Conservation (phyloP, 2,113 vertebrate species). For the Lycocorax pyrrhopterus region DNA sequence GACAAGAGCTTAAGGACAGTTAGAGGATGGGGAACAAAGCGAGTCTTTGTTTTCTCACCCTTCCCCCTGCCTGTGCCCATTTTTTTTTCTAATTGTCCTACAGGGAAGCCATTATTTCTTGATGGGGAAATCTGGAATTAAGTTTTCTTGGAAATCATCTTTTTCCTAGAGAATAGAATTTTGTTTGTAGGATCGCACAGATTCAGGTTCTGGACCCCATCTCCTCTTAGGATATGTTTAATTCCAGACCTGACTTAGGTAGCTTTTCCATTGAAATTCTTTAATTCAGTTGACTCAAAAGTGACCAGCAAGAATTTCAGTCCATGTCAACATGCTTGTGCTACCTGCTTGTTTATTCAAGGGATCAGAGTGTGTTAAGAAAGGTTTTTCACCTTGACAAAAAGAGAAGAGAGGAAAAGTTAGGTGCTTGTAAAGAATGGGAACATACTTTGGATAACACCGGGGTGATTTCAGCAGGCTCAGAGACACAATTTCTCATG, state of each 20-base stretch:
- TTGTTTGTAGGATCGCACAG: neutral
- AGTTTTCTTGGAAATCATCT: neutral
- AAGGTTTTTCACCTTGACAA: neutral
- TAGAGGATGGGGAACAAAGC: neutral
- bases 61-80: neutral
- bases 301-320: neutral
- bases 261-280: neutral
- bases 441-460: neutral
- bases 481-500: accelerated
- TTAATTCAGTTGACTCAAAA: neutral
- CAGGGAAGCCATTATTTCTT: neutral
- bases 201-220: neutral
- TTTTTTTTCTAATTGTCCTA: neutral
- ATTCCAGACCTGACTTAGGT: neutral
- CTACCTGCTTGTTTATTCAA: neutral
- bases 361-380: neutral
- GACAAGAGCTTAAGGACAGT: neutral
- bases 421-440: neutral
- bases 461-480: neutral
- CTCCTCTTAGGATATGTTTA: neutral
- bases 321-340: neutral
- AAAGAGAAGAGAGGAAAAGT: neutral
- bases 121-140: neutral
- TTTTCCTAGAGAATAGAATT: neutral
- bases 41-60: constrained; percentile 20